phyloP scores from a whole-genome alignment of 2,888 invertebrate genomes.

The Heliconius ismenius region DNA sequence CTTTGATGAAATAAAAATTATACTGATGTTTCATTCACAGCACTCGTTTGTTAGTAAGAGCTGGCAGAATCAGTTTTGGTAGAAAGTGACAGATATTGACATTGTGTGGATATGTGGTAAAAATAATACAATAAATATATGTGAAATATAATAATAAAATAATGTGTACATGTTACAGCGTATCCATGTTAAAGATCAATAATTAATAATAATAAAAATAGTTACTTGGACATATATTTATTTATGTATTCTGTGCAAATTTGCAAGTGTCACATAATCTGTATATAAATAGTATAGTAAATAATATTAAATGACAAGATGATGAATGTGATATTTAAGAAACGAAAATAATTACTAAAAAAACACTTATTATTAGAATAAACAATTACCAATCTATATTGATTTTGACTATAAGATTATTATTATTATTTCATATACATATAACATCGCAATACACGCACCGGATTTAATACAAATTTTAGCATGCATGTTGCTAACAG shows the following conservation, averaged over 20 bases:
- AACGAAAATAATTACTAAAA: not conserved
- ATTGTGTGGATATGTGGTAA: slow-evolving; percentile 16
- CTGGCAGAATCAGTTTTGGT: slow-evolving; percentile 21
- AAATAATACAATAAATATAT: slow-evolving; percentile 21
- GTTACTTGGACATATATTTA: slow-evolving; percentile 6
- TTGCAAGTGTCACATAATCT: not conserved
- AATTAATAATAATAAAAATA: not conserved
- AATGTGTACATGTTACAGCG: not conserved
- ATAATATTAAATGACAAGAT: not conserved
- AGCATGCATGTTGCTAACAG: not conserved
- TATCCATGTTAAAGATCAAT: not conserved
- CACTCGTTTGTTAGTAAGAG: slow-evolving; percentile 25
- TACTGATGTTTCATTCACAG: slow-evolving; percentile 11
- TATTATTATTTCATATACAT: slow-evolving; percentile 5
- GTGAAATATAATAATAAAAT: slow-evolving; percentile 14
- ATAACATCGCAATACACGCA: not conserved
- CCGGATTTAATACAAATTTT: not conserved
- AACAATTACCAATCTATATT: not conserved
- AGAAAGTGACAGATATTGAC: not conserved
- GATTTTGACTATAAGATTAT: not conserved
- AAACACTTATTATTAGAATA: not conserved
- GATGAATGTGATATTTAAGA: not conserved
- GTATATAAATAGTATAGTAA: slow-evolving; percentile 2
- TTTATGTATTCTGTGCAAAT: slow-evolving; percentile 10
- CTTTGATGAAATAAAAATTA: not conserved